These are phyloP conservation scores for Ophion ventricosus DNA, from an alignment of 2,888 invertebrate species.

Conservation along the genomic window DNA sequence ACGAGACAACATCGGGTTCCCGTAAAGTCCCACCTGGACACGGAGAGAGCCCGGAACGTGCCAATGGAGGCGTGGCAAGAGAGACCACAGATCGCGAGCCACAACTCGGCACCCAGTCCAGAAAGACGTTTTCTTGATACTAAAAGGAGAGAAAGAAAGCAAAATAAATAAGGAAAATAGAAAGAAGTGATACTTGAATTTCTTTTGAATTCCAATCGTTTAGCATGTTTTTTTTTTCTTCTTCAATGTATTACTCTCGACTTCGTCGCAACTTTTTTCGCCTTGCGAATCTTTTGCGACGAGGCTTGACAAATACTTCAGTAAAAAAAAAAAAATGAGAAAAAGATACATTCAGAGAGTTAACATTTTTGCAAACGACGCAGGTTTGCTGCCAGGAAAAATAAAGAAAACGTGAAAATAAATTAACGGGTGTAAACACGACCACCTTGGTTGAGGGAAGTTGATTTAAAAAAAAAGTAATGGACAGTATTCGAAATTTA, in stretches of 20 bases:
- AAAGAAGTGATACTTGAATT: conserved; percentile 1
- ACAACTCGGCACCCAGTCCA: background rate
- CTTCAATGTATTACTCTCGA: background rate
- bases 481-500: background rate
- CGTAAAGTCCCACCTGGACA: conserved; percentile 66
- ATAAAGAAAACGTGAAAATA: background rate
- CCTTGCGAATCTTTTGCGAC: no score
- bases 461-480: background rate
- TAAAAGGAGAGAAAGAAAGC: background rate
- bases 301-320: background rate
- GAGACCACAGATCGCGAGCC: background rate
- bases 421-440: background rate
- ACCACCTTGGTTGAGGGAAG: background rate
- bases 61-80: conserved; percentile 57
- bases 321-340: background rate
- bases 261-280: background rate
- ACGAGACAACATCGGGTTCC: conserved; percentile 50
- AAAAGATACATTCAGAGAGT: background rate
- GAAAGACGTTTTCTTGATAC: conserved; percentile 17
- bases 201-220: background rate
- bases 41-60: conserved; percentile 32
- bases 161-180: background rate
- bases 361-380: background rate
- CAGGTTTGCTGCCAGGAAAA: no score
- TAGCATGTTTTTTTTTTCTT: background rate